Conservation (phyloP, 2,113 vertebrate genomes). For the Falcunculus frontatus region DNA sequence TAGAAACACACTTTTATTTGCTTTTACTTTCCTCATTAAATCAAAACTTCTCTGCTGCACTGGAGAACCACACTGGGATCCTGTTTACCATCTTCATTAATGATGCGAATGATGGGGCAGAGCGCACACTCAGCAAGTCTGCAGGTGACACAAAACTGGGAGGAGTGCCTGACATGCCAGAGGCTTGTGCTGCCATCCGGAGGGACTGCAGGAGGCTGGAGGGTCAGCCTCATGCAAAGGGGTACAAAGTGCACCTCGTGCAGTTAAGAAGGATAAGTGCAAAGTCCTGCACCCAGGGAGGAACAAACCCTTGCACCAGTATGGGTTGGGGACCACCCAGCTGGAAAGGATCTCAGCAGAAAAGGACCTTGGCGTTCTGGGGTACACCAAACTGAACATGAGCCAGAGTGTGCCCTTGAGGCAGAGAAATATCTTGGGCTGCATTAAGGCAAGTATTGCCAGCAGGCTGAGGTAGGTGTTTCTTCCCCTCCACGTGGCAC, state of each 20-base stretch:
- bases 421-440: background rate
- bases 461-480: background rate
- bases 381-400: background rate
- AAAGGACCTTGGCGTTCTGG: background rate
- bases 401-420: background rate
- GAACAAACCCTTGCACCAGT: background rate
- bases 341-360: background rate
- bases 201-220: fast-evolving
- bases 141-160: background rate
- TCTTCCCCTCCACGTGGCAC: background rate
- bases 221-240: background rate
- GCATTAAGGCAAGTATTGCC: background rate
- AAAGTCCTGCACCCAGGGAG: background rate
- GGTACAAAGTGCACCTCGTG: background rate
- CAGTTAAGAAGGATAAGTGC: background rate
- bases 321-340: background rate
- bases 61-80: background rate
- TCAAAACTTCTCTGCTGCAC: background rate
- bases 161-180: background rate
- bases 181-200: background rate
- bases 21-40: conserved; percentile 7
- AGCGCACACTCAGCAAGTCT: background rate
- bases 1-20: background rate
- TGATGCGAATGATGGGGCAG: background rate
- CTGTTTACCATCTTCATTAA: background rate